Percentiles rank a stretch among this genome's conserved stretches.
Evolutionary conservation across 1,140 invertebrate genomes (phyloP).

Genomic region (Habropoda laboriosa): DNA sequence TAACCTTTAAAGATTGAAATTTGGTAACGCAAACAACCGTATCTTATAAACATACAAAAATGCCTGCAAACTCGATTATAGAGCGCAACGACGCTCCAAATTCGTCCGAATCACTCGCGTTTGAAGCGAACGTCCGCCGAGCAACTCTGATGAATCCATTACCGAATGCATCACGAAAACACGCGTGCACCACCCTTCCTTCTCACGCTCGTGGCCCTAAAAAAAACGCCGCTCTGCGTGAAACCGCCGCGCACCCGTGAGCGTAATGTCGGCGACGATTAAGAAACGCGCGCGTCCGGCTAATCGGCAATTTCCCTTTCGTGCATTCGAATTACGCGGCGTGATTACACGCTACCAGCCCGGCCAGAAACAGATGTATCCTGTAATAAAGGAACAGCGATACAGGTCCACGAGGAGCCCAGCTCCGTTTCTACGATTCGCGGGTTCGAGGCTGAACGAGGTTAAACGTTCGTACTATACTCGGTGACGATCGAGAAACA

Average conservation of each 20-base stretch:
- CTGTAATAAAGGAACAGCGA: conserved; percentile 68
- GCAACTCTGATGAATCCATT: too few species aligned
- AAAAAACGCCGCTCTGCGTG: too few species aligned
- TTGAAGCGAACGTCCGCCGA: too few species aligned
- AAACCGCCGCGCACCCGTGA: conserved; percentile 14
- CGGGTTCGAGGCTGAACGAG: conserved; percentile 16
- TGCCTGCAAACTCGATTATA: too few species aligned
- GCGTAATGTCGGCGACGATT: conserved; percentile 55
- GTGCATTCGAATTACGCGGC: conserved; percentile 73
- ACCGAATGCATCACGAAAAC: too few species aligned
- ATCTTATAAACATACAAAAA: too few species aligned
- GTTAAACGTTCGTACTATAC: conserved; percentile 4
- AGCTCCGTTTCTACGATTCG: conserved; percentile 28
- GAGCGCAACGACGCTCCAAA: too few species aligned
- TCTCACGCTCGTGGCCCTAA: too few species aligned
- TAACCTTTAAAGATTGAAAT: too few species aligned
- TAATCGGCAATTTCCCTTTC: conserved; percentile 75
- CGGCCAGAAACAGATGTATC: conserved; percentile 72
- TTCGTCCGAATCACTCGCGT: too few species aligned
- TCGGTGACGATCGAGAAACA: not conserved
- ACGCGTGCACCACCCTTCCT: conserved; percentile 1
- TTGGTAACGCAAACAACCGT: too few species aligned
- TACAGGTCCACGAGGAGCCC: conserved; percentile 40
- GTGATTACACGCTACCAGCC: conserved; percentile 69
- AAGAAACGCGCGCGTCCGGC: conserved; percentile 65